A percentile compares a stretch with the other conserved stretches of the same genome.
phyloP scores from a whole-genome alignment of 1,140 invertebrate genomes.

The Dendrolimus kikuchii region DNA sequence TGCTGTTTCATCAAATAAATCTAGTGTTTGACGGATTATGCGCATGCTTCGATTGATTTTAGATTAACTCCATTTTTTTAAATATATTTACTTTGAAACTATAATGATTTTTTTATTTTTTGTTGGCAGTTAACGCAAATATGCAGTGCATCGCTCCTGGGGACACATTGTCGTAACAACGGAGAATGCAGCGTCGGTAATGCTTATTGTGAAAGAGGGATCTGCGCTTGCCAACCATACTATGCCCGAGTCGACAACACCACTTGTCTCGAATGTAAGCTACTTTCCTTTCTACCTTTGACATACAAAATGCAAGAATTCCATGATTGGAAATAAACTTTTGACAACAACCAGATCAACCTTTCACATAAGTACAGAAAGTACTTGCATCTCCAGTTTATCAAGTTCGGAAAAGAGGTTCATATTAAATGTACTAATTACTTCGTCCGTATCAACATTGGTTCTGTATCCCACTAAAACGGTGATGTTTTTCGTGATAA shows the following conservation, averaged over 20 bases:
- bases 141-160: constrained; percentile 27
- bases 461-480: too few species aligned
- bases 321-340: neutral
- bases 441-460: too few species aligned
- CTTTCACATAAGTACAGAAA: neutral
- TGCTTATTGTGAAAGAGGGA: constrained; percentile 74
- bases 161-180: constrained; percentile 51
- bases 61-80: too few species aligned
- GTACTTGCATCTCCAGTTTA: neutral
- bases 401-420: too few species aligned
- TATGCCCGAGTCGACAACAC: constrained; percentile 77
- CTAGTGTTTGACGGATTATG: too few species aligned
- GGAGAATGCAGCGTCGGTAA: constrained; percentile 73
- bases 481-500: too few species aligned
- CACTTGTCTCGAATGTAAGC: constrained; percentile 78
- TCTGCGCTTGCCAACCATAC: constrained; percentile 78
- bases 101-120: constrained; percentile 3
- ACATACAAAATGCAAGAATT: constrained; percentile 2
- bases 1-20: too few species aligned
- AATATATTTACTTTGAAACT: too few species aligned
- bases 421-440: too few species aligned
- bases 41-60: too few species aligned
- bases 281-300: constrained; percentile 15
- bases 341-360: neutral
- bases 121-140: constrained; percentile 36